Base-by-base conservation (phyloP, 2,888 invertebrate species). In the Gymnocheta viridis region DNA sequence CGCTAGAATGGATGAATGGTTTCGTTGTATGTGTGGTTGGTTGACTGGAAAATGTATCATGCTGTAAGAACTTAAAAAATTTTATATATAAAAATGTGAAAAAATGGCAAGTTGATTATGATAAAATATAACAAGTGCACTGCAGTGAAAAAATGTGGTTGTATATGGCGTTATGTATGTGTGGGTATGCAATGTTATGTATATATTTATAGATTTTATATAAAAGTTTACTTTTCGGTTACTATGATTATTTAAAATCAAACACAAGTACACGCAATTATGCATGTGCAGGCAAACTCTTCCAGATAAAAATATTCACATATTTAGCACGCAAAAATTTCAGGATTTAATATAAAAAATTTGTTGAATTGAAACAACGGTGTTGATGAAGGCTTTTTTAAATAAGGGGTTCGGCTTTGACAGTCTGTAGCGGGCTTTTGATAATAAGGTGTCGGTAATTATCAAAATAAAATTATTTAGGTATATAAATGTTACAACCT, bases 61-160 rank as follows among this genome's bases (percentile, higher is more conserved):
- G 58, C 19, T 19, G 29, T 5, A 54, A 64, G 22, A 29, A 17
- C 41, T 60, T 10, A 24, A 38, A 17, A 38, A 12, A 35, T 19
- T 35, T 0, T 60, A 41, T 47, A 22, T 64, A 24, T 24, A 27
- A 17, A 51, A 51, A 62, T 10, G 32, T 22, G 44, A 44, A 58
- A 77, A 77, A 29, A 47, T 74, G 54, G 29, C 69, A 60, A 60
- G 41, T 69, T 79, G 80, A 80, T 80, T 51, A 69, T 82, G 70
- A 76, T 76, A 76, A 76, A 82, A 82, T 82, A 69, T 69, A 82
- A 76, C 82, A 35, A 82, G 76, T 66, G 69, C 82, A 82, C n/a
- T 82, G 76, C 70, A 82, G 70, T 70, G 82, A 49, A 81, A 82
- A 81, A 77, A 56, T 76, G 54, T 70, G 64, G 69, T 70, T 44